These are phyloP conservation scores for Carassius carassius DNA, from an alignment of 2,113 vertebrate species.

Conservation along the genomic window DNA sequence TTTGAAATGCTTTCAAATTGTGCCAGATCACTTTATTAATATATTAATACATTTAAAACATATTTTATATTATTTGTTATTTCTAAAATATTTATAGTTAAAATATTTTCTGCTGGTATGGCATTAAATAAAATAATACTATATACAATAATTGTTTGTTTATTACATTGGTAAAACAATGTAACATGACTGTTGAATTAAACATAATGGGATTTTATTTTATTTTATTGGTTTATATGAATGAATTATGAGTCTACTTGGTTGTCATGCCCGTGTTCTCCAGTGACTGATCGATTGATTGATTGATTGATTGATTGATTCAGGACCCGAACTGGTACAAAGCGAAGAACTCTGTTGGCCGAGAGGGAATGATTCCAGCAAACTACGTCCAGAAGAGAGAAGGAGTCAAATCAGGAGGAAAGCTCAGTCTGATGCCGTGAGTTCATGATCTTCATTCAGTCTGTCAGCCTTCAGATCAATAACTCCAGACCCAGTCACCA, in stretches of 20 bases:
- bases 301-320: constrained; percentile 35
- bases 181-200: too few species aligned
- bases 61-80: too few species aligned
- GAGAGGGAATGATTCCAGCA: constrained; percentile 91
- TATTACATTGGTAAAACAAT: too few species aligned
- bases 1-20: too few species aligned
- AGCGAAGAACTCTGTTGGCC: constrained; percentile 89
- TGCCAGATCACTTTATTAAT: too few species aligned
- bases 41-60: too few species aligned
- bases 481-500: not conserved
- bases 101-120: too few species aligned
- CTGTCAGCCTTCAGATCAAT: not conserved
- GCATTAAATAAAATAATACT: too few species aligned
- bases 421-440: constrained; percentile 98
- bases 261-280: not conserved
- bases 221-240: not conserved
- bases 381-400: constrained; percentile 97
- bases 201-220: too few species aligned
- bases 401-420: constrained; percentile 87
- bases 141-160: too few species aligned
- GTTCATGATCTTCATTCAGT: constrained; percentile 63
- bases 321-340: constrained; percentile 99
- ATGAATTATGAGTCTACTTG: not conserved
- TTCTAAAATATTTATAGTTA: too few species aligned
- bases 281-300: not conserved